Evolutionary conservation across 2,113 vertebrate species (phyloP), one percentile per base, ranked within the genome.

Genomic region (Panthera uncia): DNA sequence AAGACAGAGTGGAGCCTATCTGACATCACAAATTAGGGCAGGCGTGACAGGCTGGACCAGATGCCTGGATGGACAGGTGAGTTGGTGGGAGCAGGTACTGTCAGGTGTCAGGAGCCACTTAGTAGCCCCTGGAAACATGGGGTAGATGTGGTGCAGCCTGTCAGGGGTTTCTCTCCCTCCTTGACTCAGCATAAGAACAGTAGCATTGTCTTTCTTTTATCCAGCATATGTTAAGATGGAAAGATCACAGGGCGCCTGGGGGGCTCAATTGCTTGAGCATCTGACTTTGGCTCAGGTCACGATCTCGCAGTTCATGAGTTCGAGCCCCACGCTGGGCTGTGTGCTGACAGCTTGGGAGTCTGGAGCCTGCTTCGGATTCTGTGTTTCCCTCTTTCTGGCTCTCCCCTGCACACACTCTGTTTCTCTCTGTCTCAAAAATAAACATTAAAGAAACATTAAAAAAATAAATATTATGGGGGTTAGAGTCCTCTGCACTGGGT

Each of bases 11-110:
- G 66, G 66, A 81, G 57, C 23, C 9, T 80, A 7, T 78, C 94
- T 16, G 45, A 93, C 80, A 94, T 91, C 91, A 92, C 55, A 93
- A 71, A 97, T 98, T 93, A 76, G 41, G 63, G 41, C 23, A 1
- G 5, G 0, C 1, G 0, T 48, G 95, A 96, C 74, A 96, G 81
- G 50, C 89, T 84, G 71, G 78, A 38, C 65, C 1, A 6, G 31
- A 25, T 80, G 65, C 29, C 27, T 82, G 50, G 63, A 63, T n/a
- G 78, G 16, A 66, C 89, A 96, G 80, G 36, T 38, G 68, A 38
- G 33, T 95, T 94, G 68, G 55, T 68, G 36, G 55, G 29, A 80
- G 11, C 48, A 55, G 83, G 15, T 45, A n/a, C 31, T 63, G 12
- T 80, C 10, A 36, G 38, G 16, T 33, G 33, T 36, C 48, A 96